Evolutionary conservation across 2,113 vertebrate species (phyloP).

Genomic region (Leptobrachium ailaonicum): DNA sequence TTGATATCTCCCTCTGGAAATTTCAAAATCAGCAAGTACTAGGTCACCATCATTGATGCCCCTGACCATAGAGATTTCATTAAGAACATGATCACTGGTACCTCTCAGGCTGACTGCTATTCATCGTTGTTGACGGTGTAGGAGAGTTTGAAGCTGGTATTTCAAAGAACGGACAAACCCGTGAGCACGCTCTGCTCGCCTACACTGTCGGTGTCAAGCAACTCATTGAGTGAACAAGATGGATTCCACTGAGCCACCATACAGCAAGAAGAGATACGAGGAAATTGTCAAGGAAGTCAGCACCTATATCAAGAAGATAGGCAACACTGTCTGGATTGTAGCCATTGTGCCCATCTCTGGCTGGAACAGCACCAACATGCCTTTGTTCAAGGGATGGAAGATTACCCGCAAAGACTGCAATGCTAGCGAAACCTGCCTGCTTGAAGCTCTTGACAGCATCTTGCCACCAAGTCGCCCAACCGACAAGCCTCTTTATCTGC

Average conservation of each 20-base stretch:
- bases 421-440: slow-evolving; percentile 64
- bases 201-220: too few species aligned
- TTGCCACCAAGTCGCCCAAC: slow-evolving; percentile 66
- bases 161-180: too few species aligned
- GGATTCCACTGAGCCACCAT: too few species aligned
- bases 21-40: slow-evolving; percentile 72
- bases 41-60: slow-evolving; percentile 77
- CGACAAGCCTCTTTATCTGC: slow-evolving; percentile 73
- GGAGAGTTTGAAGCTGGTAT: too few species aligned
- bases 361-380: slow-evolving; percentile 77
- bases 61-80: slow-evolving; percentile 79
- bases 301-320: too few species aligned
- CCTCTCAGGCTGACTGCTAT: slow-evolving; percentile 79
- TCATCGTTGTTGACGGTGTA: too few species aligned
- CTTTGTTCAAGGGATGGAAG: slow-evolving; percentile 78
- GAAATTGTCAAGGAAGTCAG: too few species aligned
- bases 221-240: too few species aligned
- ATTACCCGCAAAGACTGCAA: slow-evolving; percentile 63
- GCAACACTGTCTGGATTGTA: slow-evolving; percentile 69
- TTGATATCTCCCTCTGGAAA: slow-evolving; percentile 63
- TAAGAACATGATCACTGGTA: slow-evolving; percentile 82
- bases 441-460: slow-evolving; percentile 77
- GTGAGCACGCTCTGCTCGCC: too few species aligned
- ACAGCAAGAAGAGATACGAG: too few species aligned
- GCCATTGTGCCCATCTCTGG: slow-evolving; percentile 72